A percentile compares a stretch with the other conserved stretches of the same genome.
Conservation (phyloP, 2,888 invertebrate species). For the Caradrina kadenii region DNA sequence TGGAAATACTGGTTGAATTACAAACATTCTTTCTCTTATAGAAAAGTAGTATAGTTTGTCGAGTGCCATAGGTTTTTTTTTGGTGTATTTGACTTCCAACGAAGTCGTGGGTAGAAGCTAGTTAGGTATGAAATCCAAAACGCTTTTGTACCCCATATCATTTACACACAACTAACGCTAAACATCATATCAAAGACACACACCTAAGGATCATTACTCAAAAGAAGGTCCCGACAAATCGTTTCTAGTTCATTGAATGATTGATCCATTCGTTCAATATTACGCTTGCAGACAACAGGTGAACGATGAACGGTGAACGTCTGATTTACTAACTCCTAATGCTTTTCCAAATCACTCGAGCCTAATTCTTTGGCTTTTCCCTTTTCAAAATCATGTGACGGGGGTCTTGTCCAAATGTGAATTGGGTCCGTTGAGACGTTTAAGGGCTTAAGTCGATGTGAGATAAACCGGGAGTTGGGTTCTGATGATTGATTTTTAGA, state of each 20-base stretch:
- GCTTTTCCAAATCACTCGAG: slow-evolving; percentile 82
- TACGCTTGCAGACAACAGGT: slow-evolving; percentile 80
- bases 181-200: slow-evolving; percentile 31
- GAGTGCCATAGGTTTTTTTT: too few relatives aligned
- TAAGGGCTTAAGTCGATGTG: slow-evolving; percentile 68
- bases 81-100: neutral
- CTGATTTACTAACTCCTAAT: slow-evolving; percentile 88
- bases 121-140: neutral
- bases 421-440: slow-evolving; percentile 76
- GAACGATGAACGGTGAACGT: slow-evolving; percentile 71
- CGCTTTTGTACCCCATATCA: neutral
- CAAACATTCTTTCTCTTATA: too few relatives aligned
- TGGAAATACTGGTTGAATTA: too few relatives aligned
- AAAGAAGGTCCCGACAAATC: slow-evolving; percentile 82
- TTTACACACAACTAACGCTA: slow-evolving; percentile 6
- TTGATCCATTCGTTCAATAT: slow-evolving; percentile 83
- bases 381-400: slow-evolving; percentile 86
- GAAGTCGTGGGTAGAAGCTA: neutral
- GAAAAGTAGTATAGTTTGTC: too few relatives aligned
- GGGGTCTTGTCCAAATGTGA: slow-evolving; percentile 72
- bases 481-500: slow-evolving; percentile 80
- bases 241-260: slow-evolving; percentile 85
- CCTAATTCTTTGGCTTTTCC: slow-evolving; percentile 83
- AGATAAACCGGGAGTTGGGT: slow-evolving; percentile 74
- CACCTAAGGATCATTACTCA: slow-evolving; percentile 52